These are phyloP conservation scores for Theretra japonica DNA, from an alignment of 2,888 invertebrate species.

Conservation along the genomic window DNA sequence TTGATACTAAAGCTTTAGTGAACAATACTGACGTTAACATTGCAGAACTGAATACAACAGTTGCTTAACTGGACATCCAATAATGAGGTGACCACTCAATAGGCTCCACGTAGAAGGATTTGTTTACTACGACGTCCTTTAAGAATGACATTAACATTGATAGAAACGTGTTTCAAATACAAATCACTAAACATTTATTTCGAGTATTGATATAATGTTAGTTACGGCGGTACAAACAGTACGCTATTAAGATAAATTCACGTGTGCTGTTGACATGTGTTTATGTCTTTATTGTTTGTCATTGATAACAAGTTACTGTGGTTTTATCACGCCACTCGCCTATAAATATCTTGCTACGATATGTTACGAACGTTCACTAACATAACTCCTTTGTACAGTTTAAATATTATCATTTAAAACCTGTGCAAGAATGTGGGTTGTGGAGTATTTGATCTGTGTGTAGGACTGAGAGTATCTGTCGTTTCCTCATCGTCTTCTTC, in stretches of 20 bases:
- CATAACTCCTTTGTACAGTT: constrained; percentile 9
- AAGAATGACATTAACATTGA: constrained; percentile 8
- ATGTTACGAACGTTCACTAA: constrained; percentile 22
- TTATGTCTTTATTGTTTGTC: constrained; percentile 71
- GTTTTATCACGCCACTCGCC: constrained; percentile 64
- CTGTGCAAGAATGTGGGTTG: background rate
- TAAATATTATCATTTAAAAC: constrained; percentile 8
- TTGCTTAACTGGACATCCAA: background rate
- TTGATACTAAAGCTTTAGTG: no score
- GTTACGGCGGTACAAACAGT: constrained; percentile 45
- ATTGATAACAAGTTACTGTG: constrained; percentile 65
- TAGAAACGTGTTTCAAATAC: constrained; percentile 11
- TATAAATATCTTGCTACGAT: constrained; percentile 58
- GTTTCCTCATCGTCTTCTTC: background rate
- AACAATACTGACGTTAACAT: background rate
- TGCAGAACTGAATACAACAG: background rate
- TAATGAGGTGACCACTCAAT: background rate
- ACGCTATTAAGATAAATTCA: constrained; percentile 53
- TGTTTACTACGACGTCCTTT: background rate
- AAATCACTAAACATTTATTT: constrained; percentile 1
- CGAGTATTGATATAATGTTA: constrained; percentile 44
- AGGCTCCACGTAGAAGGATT: background rate
- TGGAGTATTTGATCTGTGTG: background rate
- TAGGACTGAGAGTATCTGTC: background rate
- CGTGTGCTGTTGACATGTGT: constrained; percentile 48